phyloP scores from a whole-genome alignment of 2,888 invertebrate species.

The Tinea trinotella region DNA sequence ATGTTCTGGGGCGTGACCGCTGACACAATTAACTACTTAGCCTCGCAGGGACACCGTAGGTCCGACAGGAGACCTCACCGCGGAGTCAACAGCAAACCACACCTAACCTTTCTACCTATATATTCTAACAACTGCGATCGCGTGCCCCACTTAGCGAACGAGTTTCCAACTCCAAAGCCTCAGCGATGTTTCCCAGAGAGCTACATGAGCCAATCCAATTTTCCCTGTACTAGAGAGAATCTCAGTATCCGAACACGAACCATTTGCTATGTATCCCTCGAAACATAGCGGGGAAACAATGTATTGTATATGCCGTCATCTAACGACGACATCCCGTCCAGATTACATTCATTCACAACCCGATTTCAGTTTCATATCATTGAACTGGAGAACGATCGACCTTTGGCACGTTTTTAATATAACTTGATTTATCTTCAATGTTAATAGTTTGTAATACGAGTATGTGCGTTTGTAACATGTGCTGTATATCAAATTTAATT shows the following conservation, averaged over 20 bases:
- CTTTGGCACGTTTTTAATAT: neutral
- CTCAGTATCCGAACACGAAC: constrained; percentile 29
- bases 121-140: neutral
- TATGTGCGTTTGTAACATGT: too few relatives aligned
- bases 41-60: constrained; percentile 24
- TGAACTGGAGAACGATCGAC: neutral
- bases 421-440: neutral
- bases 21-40: constrained; percentile 45
- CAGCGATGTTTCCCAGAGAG: constrained; percentile 26
- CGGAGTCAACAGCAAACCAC: constrained; percentile 24
- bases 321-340: constrained; percentile 9
- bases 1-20: constrained; percentile 25
- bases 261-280: constrained; percentile 35
- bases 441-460: neutral
- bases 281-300: constrained; percentile 38
- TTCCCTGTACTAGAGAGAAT: constrained; percentile 44
- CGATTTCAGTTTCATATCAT: neutral
- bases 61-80: constrained; percentile 26
- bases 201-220: constrained; percentile 53
- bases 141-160: neutral
- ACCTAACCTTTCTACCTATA: constrained; percentile 20
- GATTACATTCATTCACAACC: neutral
- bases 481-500: too few relatives aligned
- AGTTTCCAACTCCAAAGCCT: constrained; percentile 13
- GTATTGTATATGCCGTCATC: constrained; percentile 37